Evolutionary conservation across 1,140 invertebrate species (phyloP).

Genomic region (Megalonaias nervosa): DNA sequence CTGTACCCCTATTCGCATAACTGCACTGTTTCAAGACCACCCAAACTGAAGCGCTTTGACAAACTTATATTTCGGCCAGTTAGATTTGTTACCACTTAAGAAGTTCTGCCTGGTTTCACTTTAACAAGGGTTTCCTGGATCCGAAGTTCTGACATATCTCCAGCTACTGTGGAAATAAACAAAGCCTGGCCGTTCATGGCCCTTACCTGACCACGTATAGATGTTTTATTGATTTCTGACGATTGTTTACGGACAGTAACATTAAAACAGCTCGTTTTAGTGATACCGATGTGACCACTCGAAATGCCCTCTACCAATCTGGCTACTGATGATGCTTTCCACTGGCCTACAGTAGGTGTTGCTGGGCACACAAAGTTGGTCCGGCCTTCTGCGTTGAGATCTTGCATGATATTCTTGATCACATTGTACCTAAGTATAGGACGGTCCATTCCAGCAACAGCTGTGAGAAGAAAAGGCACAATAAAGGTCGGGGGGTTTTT

Average conservation of each 20-base stretch:
- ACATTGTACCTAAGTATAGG: constrained; percentile 42
- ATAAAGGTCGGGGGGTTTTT: not conserved
- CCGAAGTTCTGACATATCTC: not conserved
- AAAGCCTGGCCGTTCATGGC: not conserved
- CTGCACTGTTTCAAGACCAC: not conserved
- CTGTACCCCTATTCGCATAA: too few relatives aligned
- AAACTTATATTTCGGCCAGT: constrained; percentile 9
- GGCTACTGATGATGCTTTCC: not conserved
- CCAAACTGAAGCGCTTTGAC: not conserved
- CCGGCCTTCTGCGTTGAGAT: not conserved
- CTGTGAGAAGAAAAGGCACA: constrained; percentile 33
- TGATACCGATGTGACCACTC: not conserved
- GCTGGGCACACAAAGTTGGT: not conserved
- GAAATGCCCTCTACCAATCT: not conserved
- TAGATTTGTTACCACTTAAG: constrained; percentile 5
- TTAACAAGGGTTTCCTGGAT: not conserved
- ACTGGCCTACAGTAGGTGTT: not conserved
- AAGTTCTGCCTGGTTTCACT: constrained; percentile 3
- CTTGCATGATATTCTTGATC: constrained; percentile 14
- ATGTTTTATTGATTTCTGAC: not conserved
- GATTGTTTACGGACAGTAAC: not conserved
- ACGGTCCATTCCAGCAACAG: not conserved
- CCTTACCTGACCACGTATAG: not conserved
- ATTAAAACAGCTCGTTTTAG: constrained; percentile 9
- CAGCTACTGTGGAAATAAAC: not conserved